Conservation (phyloP, 2,888 invertebrate genomes). For the Zaprionus obscuricornis region DNA sequence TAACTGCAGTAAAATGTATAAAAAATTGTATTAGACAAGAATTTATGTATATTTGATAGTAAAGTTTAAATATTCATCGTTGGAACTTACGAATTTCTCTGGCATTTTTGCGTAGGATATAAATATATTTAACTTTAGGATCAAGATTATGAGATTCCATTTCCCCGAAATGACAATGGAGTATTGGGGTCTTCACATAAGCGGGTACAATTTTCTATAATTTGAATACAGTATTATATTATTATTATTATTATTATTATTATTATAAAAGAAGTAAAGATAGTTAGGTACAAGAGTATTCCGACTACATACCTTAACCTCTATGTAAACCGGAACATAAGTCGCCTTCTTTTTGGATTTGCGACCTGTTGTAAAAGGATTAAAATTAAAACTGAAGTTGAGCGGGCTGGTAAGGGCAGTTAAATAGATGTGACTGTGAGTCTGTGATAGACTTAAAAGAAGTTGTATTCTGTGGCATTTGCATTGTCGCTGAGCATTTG, state of each 20-base stretch:
- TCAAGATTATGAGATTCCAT: conserved; percentile 84
- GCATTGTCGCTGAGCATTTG: conserved; percentile 52
- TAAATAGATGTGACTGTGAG: conserved; percentile 45
- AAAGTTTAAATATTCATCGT: not conserved
- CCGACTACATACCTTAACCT: conserved; percentile 80
- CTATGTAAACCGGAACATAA: conserved; percentile 76
- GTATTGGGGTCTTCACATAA: conserved; percentile 88
- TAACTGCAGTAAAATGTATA: too few species aligned
- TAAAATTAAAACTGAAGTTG: conserved; percentile 35
- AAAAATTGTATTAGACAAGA: too few species aligned
- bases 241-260: too few species aligned
- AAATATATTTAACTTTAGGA: conserved; percentile 86
- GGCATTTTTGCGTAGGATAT: conserved; percentile 88
- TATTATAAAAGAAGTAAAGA: too few species aligned
- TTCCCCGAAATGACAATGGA: conserved; percentile 88
- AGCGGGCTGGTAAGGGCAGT: conserved; percentile 40
- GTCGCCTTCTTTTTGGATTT: conserved; percentile 75
- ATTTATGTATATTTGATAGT: too few species aligned
- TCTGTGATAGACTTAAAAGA: conserved; percentile 57
- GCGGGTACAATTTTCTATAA: conserved; percentile 88
- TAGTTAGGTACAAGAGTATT: not conserved
- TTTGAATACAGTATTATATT: not conserved
- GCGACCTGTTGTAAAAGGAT: conserved; percentile 31
- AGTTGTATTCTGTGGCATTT: conserved; percentile 50
- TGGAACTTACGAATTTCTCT: conserved; percentile 84